Base-by-base conservation (phyloP, 2,113 vertebrate genomes). In the Marmota monax region DNA sequence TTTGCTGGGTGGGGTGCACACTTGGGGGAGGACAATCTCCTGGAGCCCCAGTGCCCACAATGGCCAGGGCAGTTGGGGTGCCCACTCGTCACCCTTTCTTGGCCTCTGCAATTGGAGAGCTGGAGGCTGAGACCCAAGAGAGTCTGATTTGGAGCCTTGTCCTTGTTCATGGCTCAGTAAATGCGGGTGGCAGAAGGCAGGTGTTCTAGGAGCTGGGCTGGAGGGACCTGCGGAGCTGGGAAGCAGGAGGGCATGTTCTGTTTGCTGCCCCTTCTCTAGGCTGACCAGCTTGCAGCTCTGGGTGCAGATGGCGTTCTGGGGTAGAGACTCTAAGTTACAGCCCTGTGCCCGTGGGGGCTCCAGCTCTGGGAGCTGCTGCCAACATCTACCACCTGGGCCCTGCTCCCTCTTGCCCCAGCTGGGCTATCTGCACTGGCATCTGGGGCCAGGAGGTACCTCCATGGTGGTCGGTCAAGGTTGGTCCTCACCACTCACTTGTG, bases 1-100 rank as follows among this genome's bases (percentile, higher is more conserved):
- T 69, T 63, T 37, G 63, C 37, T n/a, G 70, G 88, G 94, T 69
- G 94, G 92, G 90, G 90, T 72, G 34, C 73, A 45, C 58, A 69
- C 72, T 77, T 3, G n/a, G n/a, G 48, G 4, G 42, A 23, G 67
- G 61, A 25, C 23, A 13, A 42, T 27, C 77, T 61, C 29, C 72
- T 56, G 82, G n/a, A 89, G 39, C 29, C 76, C 69, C 72, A 37
- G 61, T 2, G 22, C 61, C 79, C 56, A 34, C 34, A 20, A 3
- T 12, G 22, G 69, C 69, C 11, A 7, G 73, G 70, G 67, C 42
- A n/a, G 14, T 27, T 39, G 85, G 73, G 65, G 69, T 5, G 7
- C 32, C 63, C 37, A 74, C 85, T 56, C 25, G 17, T 82, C 29
- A 37, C 25, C 32, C 53, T 48, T 39, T 56, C 29, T 53, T 61